phyloP scores from a whole-genome alignment of 1,140 invertebrate species.

The Babylonia areolata region DNA sequence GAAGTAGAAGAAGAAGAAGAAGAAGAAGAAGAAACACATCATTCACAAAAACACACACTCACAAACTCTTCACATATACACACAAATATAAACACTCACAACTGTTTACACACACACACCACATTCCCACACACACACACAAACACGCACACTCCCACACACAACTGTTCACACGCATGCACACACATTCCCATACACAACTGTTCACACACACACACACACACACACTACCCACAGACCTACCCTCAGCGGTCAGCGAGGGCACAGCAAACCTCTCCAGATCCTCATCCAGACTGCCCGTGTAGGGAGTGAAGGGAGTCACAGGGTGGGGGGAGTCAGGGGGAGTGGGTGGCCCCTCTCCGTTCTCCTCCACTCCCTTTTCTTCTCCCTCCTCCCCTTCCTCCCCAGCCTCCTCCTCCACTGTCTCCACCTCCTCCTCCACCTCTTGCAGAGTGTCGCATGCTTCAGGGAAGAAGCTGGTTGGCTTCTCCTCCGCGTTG shows the following conservation, averaged over 20 bases:
- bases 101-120: background rate
- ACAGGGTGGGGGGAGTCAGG: slow-evolving; percentile 72
- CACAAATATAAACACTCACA: too few relatives aligned
- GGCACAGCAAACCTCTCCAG: slow-evolving; percentile 94
- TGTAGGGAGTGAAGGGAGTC: slow-evolving; percentile 60
- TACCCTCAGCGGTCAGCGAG: slow-evolving; percentile 27
- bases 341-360: slow-evolving; percentile 77
- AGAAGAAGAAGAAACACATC: too few relatives aligned
- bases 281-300: slow-evolving; percentile 90
- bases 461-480: slow-evolving; percentile 29
- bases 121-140: slow-evolving; percentile 2
- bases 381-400: slow-evolving; percentile 77
- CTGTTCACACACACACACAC: background rate
- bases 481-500: slow-evolving; percentile 79
- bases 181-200: too few relatives aligned
- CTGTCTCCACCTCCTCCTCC: slow-evolving; percentile 82
- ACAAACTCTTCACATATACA: too few relatives aligned
- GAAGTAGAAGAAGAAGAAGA: too few relatives aligned
- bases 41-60: too few relatives aligned
- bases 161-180: background rate
- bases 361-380: slow-evolving; percentile 71
- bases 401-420: slow-evolving; percentile 77
- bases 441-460: slow-evolving; percentile 37
- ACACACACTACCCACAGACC: background rate
- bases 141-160: slow-evolving; percentile 32